Conservation (phyloP, 2,797 vertebrate genomes). For the Lacerta agilis region DNA sequence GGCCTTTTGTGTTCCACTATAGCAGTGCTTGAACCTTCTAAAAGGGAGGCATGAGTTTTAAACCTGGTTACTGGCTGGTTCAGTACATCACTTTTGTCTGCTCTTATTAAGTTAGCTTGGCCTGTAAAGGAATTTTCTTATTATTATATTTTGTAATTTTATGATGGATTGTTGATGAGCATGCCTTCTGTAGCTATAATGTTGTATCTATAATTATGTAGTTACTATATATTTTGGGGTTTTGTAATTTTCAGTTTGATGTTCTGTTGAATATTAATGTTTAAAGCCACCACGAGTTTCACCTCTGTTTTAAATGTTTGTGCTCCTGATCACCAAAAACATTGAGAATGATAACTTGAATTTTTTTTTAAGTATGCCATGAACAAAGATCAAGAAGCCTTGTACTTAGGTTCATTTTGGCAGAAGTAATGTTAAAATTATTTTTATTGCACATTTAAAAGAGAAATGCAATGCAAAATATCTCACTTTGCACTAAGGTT, state of each 20-base stretch:
- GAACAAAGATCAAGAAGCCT: slow-evolving; percentile 71
- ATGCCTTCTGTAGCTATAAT: slow-evolving; percentile 68
- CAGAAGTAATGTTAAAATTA: slow-evolving; percentile 75
- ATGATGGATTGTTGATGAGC: slow-evolving; percentile 62
- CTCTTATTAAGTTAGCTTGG: slow-evolving; percentile 82
- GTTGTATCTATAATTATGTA: slow-evolving; percentile 70
- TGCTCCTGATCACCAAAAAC: slow-evolving; percentile 72
- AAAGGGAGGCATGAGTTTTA: slow-evolving; percentile 66
- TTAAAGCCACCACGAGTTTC: slow-evolving; percentile 58
- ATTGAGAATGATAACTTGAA: slow-evolving; percentile 73
- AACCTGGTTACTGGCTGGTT: slow-evolving; percentile 90
- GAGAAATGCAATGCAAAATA: slow-evolving; percentile 49
- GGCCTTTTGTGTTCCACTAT: slow-evolving; percentile 52
- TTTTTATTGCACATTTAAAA: slow-evolving; percentile 75
- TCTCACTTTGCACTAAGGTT: slow-evolving; percentile 43
- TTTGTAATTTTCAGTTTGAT: slow-evolving; percentile 63
- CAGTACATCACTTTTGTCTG: slow-evolving; percentile 79
- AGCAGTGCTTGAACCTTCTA: slow-evolving; percentile 51
- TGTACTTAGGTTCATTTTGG: slow-evolving; percentile 73
- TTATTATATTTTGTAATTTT: slow-evolving; percentile 58
- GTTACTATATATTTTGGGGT: slow-evolving; percentile 65
- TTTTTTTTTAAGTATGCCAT: slow-evolving; percentile 76
- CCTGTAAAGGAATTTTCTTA: slow-evolving; percentile 68
- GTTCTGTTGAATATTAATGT: slow-evolving; percentile 66
- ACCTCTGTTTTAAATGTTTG: slow-evolving; percentile 56